These are phyloP conservation scores for Sebastes oblongus DNA, from an alignment of 2,797 vertebrate genomes.

Conservation along the genomic window DNA sequence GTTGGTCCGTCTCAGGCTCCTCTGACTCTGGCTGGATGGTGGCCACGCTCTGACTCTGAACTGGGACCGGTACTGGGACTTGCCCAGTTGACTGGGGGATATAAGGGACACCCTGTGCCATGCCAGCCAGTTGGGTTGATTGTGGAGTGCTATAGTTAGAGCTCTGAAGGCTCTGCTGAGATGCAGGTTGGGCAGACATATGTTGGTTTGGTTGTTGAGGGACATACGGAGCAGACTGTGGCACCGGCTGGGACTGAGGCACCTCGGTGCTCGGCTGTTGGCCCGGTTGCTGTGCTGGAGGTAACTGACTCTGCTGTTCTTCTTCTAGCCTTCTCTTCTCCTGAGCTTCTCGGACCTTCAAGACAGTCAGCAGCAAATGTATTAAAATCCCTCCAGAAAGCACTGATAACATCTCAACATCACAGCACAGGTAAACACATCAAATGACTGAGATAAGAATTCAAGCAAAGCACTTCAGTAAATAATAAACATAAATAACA, in stretches of 20 bases:
- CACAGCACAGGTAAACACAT: neutral
- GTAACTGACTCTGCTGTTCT: constrained; percentile 76
- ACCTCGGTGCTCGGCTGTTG: constrained; percentile 58
- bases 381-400: neutral
- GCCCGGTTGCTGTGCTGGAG: constrained; percentile 47
- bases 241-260: constrained; percentile 57
- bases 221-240: constrained; percentile 55
- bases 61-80: constrained; percentile 25
- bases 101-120: constrained; percentile 58
- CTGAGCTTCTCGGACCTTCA: constrained; percentile 91
- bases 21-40: constrained; percentile 88
- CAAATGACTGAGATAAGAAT: neutral
- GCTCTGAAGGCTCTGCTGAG: constrained; percentile 66
- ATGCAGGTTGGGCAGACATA: constrained; percentile 72
- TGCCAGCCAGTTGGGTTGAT: constrained; percentile 40
- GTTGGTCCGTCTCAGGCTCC: constrained; percentile 91
- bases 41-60: constrained; percentile 73
- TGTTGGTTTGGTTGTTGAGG: constrained; percentile 66
- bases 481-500: neutral
- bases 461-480: neutral
- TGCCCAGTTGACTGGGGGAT: constrained; percentile 64
- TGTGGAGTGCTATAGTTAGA: constrained; percentile 67
- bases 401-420: neutral
- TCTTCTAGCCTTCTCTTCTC: constrained; percentile 92
- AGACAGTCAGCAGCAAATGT: constrained; percentile 1